Conservation (phyloP, 1,140 invertebrate genomes). For the Stegodyphus mimosarum region DNA sequence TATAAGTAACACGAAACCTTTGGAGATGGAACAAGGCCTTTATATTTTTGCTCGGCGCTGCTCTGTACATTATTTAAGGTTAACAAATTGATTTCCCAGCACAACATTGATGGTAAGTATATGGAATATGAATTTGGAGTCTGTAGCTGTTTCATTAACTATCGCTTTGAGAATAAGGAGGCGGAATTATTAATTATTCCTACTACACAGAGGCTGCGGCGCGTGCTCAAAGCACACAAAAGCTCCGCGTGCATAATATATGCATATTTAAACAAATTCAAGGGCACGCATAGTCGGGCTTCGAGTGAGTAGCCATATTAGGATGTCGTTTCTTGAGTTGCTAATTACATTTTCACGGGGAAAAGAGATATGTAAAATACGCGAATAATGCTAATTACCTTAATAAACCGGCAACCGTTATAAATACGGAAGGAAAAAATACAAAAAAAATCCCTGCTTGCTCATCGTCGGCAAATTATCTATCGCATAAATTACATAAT, state of each 20-base stretch:
- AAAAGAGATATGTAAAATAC: constrained; percentile 58
- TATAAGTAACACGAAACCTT: constrained; percentile 30
- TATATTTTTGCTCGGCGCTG: constrained; percentile 9
- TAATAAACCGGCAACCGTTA: constrained; percentile 58
- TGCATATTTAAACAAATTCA: constrained; percentile 60
- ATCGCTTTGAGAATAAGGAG: constrained; percentile 51
- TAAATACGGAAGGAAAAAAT: constrained; percentile 51
- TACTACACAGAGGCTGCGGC: constrained; percentile 20
- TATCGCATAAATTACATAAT: constrained; percentile 58
- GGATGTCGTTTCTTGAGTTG: constrained; percentile 57
- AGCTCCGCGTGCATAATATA: constrained; percentile 53
- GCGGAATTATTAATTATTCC: constrained; percentile 56
- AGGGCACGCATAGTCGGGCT: constrained; percentile 35
- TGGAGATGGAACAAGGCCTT: constrained; percentile 11
- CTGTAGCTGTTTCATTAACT: constrained; percentile 55
- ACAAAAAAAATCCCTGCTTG: constrained; percentile 46
- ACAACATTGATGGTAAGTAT: constrained; percentile 50
- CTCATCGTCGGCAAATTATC: constrained; percentile 55
- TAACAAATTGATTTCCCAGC: constrained; percentile 52
- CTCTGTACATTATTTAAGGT: constrained; percentile 21
- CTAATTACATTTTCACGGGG: constrained; percentile 60
- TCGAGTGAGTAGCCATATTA: constrained; percentile 43
- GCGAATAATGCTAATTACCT: constrained; percentile 60
- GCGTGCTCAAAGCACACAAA: constrained; percentile 51
- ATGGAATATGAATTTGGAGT: constrained; percentile 53